Base-by-base conservation (phyloP, 2,888 invertebrate species). In the Halictus ligatus region DNA sequence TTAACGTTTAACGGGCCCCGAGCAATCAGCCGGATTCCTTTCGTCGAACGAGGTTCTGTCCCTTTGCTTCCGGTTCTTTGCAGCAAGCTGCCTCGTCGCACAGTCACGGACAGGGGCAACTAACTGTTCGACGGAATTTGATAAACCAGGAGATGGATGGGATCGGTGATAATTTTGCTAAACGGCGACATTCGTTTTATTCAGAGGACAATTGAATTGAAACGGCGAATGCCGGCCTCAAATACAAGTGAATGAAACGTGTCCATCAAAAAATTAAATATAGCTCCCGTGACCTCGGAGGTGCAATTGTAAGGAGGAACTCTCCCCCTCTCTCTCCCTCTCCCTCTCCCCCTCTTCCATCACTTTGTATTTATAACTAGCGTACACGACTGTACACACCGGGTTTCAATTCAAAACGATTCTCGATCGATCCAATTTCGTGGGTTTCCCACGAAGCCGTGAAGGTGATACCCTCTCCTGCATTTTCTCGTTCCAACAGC, bases 251-350 rank as follows among this genome's bases (percentile, higher is more conserved):
- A 88, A 89, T 88, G 89, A 89, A 89, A 89, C 88, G 89, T 83
- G 86, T 88, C 88, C 81, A 77, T 82, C 87, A 81, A 88, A 75
- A 88, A 89, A 89, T 89, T 89, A 89, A 89, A 89, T 89, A 87
- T 78, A 87, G 83, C 72, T 58, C 69, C 64, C 76, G 46, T 73
- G 82, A 84, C 79, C 84, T 81, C 73, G 75, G 13, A 73, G 40
- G 81, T 43, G 85, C 75, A 85, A 89, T 89, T 89, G 89, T 77
- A 64, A 60, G 78, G 80, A 80, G 73, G n/a, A n/a, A n/a, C n/a
- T n/a, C n/a, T n/a, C 13, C 18, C 46, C 8, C 13, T 18, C 15
- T 12, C 40, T 18, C 21, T 35, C 69, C 12, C n/a, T 0, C 3
- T 67, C 29, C 3, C 67, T 15, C 67, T 21, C 35, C 10, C 12